phyloP scores from a whole-genome alignment of 2,888 invertebrate species.

The Ichneumoninae sp. region DNA sequence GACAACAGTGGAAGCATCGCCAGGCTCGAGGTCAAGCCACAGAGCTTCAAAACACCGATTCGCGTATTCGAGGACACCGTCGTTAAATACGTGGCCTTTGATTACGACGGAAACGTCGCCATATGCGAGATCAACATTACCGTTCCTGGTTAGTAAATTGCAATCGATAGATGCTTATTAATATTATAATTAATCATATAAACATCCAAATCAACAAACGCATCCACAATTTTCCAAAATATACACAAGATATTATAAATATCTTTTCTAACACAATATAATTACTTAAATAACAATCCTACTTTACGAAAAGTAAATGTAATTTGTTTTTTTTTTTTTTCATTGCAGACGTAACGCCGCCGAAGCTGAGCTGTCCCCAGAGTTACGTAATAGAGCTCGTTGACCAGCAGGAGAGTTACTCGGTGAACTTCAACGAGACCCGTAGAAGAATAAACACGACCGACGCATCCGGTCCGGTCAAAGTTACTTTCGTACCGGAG shows the following conservation, averaged over 20 bases:
- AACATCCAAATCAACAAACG: too few relatives aligned
- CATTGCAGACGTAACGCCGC: slow-evolving; percentile 92
- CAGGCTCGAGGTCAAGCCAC: slow-evolving; percentile 95
- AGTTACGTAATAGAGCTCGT: slow-evolving; percentile 97
- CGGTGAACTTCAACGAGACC: slow-evolving; percentile 96
- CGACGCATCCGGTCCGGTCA: slow-evolving; percentile 95
- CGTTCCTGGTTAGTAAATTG: slow-evolving; percentile 87
- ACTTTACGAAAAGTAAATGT: not conserved
- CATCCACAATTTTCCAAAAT: too few relatives aligned
- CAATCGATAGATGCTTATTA: not conserved
- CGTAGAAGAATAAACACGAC: slow-evolving; percentile 93
- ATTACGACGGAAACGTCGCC: slow-evolving; percentile 98
- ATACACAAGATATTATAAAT: too few relatives aligned
- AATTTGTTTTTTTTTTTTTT: slow-evolving; percentile 34
- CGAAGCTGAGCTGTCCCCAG: slow-evolving; percentile 95
- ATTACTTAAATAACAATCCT: not conserved
- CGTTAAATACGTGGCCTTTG: slow-evolving; percentile 97
- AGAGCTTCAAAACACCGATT: slow-evolving; percentile 95
- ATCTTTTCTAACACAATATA: not conserved
- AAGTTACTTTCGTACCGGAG: slow-evolving; percentile 90
- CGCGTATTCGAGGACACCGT: slow-evolving; percentile 95
- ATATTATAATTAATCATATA: too few relatives aligned
- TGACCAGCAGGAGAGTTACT: slow-evolving; percentile 95
- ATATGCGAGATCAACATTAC: slow-evolving; percentile 98
- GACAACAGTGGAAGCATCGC: slow-evolving; percentile 98